These are phyloP conservation scores for Watsonalla binaria DNA, from an alignment of 2,888 invertebrate species.

Conservation along the genomic window DNA sequence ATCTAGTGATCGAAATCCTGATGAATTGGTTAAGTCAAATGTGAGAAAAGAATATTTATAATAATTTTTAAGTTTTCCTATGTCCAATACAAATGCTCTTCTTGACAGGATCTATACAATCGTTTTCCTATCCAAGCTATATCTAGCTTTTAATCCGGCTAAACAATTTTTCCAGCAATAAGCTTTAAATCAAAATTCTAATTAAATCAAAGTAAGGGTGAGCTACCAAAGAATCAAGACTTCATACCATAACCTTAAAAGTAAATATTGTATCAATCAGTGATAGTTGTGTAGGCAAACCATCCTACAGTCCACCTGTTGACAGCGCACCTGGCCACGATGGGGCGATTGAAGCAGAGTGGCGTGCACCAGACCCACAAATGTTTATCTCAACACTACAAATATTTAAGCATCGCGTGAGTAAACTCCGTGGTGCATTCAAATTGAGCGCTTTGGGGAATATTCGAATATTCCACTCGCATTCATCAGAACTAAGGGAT, in stretches of 20 bases:
- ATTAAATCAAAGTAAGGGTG: no score
- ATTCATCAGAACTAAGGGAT: conserved; percentile 20
- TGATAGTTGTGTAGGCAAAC: background rate
- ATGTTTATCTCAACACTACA: conserved; percentile 52
- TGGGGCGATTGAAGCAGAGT: conserved; percentile 14
- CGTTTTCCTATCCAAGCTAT: no score
- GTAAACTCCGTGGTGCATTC: conserved; percentile 31
- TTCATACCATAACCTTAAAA: background rate
- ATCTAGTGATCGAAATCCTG: no score
- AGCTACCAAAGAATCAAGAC: no score
- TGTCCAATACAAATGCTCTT: no score
- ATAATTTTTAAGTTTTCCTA: no score
- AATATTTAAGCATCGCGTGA: conserved; percentile 62
- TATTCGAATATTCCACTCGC: conserved; percentile 23
- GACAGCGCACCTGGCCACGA: conserved; percentile 53
- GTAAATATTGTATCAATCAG: conserved; percentile 9
- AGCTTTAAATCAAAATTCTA: no score
- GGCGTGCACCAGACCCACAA: conserved; percentile 35
- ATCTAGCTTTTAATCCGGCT: no score
- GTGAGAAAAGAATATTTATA: no score
- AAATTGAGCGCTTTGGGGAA: conserved; percentile 30
- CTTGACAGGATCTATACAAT: no score
- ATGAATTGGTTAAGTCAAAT: no score
- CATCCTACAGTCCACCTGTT: conserved; percentile 53
- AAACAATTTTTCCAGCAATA: no score